Base-by-base conservation (phyloP, 2,888 invertebrate species). In the Neria commutata region DNA sequence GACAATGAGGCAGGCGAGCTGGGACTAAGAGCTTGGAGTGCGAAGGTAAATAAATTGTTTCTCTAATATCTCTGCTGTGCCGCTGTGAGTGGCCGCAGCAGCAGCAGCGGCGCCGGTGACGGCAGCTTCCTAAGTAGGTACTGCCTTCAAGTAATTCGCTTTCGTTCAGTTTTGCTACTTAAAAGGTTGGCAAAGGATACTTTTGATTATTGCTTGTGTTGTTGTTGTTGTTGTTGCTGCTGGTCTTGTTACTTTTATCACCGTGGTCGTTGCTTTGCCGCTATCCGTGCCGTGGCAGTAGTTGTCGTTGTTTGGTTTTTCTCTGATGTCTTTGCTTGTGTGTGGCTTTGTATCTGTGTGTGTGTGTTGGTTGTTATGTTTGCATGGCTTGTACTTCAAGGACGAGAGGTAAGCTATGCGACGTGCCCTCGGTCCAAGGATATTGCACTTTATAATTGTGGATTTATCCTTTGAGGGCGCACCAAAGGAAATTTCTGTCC, bases 1-100 rank as follows among this genome's bases (percentile, higher is more conserved):
- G 72, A 72, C 67, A 68, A 72, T n/a, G n/a, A n/a, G n/a, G n/a
- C n/a, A n/a, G 6, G 37, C 37, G 37, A 37, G n/a, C 29, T 29
- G 37, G 14, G n/a, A n/a, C n/a, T n/a, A n/a, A n/a, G n/a, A n/a
- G 16, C 16, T 40, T 17, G 40, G 4, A 19, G 1, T 40, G 40
- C 25, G 16, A 48, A 48, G 48, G 26, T 48, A 48, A 48, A 48
- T 48, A 48, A 24, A 26, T 21, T 40, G 8, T 16, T 40, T 40
- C n/a, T 5, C n/a, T 46, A 21, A 8, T 21, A 14, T 46, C 23
- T 17, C 14, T 46, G 23, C 23, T n/a, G 6, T 40, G 40, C 16
- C 6, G 6, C 6, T 11, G 6, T 29, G 29, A 6, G 6, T 29
- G 6, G 29, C 11, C n/a, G n/a, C n/a, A n/a, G n/a, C n/a, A n/a